Percentiles rank a stretch among this genome's conserved stretches.
These are phyloP conservation scores for Nycticebus coucang DNA, from an alignment of 2,113 vertebrate species.

Conservation along the genomic window DNA sequence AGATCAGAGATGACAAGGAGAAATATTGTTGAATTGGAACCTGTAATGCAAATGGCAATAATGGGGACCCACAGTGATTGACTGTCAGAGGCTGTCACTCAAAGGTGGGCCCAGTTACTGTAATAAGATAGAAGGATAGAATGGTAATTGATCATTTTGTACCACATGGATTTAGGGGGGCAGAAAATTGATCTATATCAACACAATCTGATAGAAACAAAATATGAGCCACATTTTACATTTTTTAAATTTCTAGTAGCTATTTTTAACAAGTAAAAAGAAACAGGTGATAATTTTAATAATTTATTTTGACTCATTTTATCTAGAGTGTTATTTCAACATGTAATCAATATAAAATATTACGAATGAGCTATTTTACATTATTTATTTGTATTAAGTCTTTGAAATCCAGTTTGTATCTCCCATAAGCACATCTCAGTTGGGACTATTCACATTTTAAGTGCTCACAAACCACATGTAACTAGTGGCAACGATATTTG, in stretches of 20 bases:
- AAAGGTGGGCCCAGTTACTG: neutral
- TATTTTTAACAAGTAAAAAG: neutral
- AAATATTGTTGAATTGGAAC: neutral
- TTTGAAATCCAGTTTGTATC: neutral
- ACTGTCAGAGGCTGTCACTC: neutral
- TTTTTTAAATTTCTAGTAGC: constrained; percentile 19
- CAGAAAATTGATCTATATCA: neutral
- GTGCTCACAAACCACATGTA: neutral
- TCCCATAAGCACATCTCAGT: neutral
- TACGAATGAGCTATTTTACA: neutral
- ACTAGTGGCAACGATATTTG: neutral
- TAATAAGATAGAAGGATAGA: neutral
- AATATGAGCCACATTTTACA: neutral
- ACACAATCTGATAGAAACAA: neutral
- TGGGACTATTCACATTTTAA: neutral
- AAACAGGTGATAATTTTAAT: neutral
- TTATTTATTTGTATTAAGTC: neutral
- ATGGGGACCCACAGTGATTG: neutral
- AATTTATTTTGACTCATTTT: neutral
- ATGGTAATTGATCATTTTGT: neutral
- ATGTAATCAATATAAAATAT: neutral
- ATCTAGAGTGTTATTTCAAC: neutral
- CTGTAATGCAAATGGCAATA: neutral
- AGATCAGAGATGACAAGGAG: neutral
- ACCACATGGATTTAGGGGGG: neutral